Conservation (phyloP, 2,888 invertebrate genomes). For the Dichetophora obliterata region DNA sequence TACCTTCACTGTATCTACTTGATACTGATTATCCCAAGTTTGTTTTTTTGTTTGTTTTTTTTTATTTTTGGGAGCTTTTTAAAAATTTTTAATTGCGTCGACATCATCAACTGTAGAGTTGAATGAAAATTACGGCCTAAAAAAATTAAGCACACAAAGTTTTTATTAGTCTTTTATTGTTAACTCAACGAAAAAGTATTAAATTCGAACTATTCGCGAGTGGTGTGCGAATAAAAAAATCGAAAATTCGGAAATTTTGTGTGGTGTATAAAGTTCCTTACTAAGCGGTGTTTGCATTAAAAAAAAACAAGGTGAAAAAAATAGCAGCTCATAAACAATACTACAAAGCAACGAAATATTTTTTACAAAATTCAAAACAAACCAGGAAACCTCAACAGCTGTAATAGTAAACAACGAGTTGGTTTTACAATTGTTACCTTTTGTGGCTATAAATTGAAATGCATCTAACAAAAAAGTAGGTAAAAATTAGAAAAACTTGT, state of each 20-base stretch:
- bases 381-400: not conserved
- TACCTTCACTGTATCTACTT: not conserved
- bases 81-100: conserved; percentile 22
- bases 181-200: conserved; percentile 52
- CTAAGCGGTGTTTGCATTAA: conserved; percentile 19
- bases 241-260: not conserved
- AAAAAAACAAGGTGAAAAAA: conserved; percentile 35
- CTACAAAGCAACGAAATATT: not conserved
- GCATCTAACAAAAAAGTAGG: conserved; percentile 9
- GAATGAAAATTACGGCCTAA: conserved; percentile 8
- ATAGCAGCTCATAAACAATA: conserved; percentile 35
- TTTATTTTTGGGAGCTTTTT: conserved; percentile 9
- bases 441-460: not conserved
- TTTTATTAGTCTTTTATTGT: conserved; percentile 54
- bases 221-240: not conserved
- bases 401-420: no score
- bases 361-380: not conserved
- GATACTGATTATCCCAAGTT: not conserved
- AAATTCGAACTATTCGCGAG: conserved; percentile 18
- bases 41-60: not conserved
- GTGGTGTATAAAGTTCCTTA: no score
- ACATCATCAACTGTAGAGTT: conserved; percentile 1
- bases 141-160: conserved; percentile 36
- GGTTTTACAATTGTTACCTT: not conserved
- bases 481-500: not conserved